A percentile compares a stretch with the other conserved stretches of the same genome.
These are phyloP conservation scores for Campylomormyrus tamandua DNA, from an alignment of 2,113 vertebrate species.

Conservation along the genomic window DNA sequence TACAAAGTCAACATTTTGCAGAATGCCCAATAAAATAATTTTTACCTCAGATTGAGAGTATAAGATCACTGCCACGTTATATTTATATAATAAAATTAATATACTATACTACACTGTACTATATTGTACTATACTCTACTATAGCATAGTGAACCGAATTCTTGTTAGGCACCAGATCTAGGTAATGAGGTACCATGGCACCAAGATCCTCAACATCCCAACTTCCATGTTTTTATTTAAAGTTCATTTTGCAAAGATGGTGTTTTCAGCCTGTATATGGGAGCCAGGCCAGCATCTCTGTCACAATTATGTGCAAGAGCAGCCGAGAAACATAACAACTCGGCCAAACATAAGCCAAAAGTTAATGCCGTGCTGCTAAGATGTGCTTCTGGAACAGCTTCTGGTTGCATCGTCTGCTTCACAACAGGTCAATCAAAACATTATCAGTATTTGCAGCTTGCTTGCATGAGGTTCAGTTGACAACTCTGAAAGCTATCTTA, in stretches of 20 bases:
- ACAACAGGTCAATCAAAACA: not conserved
- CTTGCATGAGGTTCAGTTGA: not conserved
- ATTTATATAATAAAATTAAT: not conserved
- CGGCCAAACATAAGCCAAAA: not conserved
- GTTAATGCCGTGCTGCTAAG: not conserved
- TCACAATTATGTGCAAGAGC: not conserved
- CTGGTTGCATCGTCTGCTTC: not conserved
- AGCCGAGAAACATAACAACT: not conserved
- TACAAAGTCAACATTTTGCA: not conserved
- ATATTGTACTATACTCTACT: not conserved
- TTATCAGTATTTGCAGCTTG: not conserved
- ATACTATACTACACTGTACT: not conserved
- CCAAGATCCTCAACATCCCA: not conserved
- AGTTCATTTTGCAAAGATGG: not conserved
- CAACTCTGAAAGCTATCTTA: not conserved
- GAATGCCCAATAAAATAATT: not conserved
- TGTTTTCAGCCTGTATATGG: not conserved
- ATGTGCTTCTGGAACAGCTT: not conserved
- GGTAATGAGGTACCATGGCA: not conserved
- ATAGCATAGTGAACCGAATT: not conserved
- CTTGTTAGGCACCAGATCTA: not conserved
- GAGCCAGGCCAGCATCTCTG: not conserved
- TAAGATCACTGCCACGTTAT: not conserved
- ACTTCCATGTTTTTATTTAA: not conserved
- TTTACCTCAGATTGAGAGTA: not conserved